Conservation (phyloP, 2,113 vertebrate species). For the Lycocorax pyrrhopterus region DNA sequence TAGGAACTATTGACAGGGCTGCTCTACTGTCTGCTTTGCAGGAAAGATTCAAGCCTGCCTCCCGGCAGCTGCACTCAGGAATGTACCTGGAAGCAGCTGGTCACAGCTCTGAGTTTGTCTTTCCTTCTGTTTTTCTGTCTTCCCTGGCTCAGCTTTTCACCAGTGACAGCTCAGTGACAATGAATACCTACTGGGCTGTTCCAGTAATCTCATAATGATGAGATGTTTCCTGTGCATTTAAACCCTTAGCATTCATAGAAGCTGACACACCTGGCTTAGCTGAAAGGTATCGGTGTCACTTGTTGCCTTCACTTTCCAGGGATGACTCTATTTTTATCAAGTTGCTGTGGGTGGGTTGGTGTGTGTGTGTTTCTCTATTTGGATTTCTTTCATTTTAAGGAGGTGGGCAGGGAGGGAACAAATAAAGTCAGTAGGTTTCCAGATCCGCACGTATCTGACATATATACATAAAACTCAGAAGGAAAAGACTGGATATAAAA, state of each 20-base stretch:
- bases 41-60: slow-evolving; percentile 16
- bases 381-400: slow-evolving; percentile 17
- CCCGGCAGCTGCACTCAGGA: slow-evolving; percentile 57
- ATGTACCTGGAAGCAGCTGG: slow-evolving; percentile 62
- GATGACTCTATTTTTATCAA: slow-evolving; percentile 36
- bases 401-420: not conserved
- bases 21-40: not conserved
- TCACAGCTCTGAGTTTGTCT: not conserved
- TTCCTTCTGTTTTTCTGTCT: slow-evolving; percentile 44
- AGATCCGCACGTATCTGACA: not conserved
- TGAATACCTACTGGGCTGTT: slow-evolving; percentile 60
- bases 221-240: slow-evolving; percentile 65
- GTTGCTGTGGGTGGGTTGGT: not conserved
- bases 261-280: slow-evolving; percentile 59
- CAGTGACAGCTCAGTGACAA: slow-evolving; percentile 75
- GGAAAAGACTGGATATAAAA: not conserved
- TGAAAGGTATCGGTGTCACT: slow-evolving; percentile 10
- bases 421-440: slow-evolving; percentile 22
- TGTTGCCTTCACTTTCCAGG: slow-evolving; percentile 53
- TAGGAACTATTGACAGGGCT: not conserved
- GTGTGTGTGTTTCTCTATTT: not conserved
- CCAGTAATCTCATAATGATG: slow-evolving; percentile 60
- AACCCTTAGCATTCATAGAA: slow-evolving; percentile 39
- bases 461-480: not conserved
- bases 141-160: slow-evolving; percentile 18